Evolutionary conservation across 2,888 invertebrate species (phyloP).

Genomic region (Pterobdella sp.): DNA sequence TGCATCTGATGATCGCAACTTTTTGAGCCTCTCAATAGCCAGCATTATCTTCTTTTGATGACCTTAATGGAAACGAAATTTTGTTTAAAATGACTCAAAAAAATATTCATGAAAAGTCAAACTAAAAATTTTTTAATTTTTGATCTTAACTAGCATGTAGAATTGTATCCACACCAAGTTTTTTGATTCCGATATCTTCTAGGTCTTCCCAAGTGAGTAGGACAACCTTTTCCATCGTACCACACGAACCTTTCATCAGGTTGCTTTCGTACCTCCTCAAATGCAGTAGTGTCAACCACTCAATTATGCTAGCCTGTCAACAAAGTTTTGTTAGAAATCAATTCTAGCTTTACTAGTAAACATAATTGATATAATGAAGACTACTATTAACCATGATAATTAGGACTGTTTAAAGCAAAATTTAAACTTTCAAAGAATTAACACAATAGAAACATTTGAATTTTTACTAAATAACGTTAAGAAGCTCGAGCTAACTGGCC

Average conservation of each 20-base stretch:
- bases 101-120: neutral
- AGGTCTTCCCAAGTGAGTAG: constrained; percentile 97
- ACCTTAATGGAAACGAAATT: constrained; percentile 57
- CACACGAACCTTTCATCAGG: constrained; percentile 83
- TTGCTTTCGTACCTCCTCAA: constrained; percentile 86
- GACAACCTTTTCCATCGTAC: constrained; percentile 83
- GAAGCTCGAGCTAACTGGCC: constrained; percentile 42
- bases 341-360: neutral
- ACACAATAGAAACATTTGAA: neutral
- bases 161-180: constrained; percentile 51
- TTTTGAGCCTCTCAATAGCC: constrained; percentile 91
- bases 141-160: too few relatives aligned
- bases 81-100: neutral
- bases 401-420: neutral
- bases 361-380: neutral
- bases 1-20: constrained; percentile 53
- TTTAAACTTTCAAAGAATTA: neutral
- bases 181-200: constrained; percentile 73
- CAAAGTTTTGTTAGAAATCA: neutral
- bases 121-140: too few relatives aligned
- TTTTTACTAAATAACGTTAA: neutral
- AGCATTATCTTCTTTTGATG: constrained; percentile 96
- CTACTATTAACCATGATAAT: neutral
- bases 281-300: constrained; percentile 78
- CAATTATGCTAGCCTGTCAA: constrained; percentile 74